Base-by-base conservation (phyloP, 1,140 invertebrate genomes). In the Drosophila pandora region DNA sequence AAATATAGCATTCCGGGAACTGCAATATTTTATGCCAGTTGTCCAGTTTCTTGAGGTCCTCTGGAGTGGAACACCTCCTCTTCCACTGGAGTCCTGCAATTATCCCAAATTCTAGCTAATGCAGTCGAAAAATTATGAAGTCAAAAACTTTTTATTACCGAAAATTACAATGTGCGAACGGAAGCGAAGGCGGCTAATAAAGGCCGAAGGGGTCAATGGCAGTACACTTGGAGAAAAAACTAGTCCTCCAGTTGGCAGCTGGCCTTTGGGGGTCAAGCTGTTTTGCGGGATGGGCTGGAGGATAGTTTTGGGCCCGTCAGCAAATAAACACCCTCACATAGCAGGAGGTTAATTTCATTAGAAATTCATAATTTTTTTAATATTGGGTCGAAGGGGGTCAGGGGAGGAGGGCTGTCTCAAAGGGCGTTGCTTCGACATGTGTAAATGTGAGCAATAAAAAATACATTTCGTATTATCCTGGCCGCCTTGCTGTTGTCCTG, bases 401-500 rank as follows among this genome's bases (percentile, higher is more conserved):
- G 25, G 7, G 25, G 25, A 17, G 22, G 39, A 55, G 7, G 37
- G 22, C 17, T 32, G 17, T 41, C 7, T 17, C 7, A 39, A 39
- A 43, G 55, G 48, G 58, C 57, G 83, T 82, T 70, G 69, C 67
- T 75, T 76, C 22, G 83, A 77, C 83, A 88, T 89, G 83, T 88
- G 83, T 89, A 84, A 88, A 83, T 88, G 84, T 70, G 68, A 58
- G 85, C 81, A 89, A 89, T 89, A 89, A 90, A 88, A 88, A 90
- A 88, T 56, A 69, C 78, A 87, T 87, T 83, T 82, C 54, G 41
- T 80, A 74, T 69, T 61, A 60, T 30, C 57, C 23, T 25, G 48
- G 49, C 54, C 30, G 57, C 52, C 53, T 63, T 62, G 25, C 43
- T 58, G 71, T 30, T 71, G 59, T 76, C 63, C 70, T 70, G 76